phyloP scores from a whole-genome alignment of 2,113 vertebrate species.

The Willisornis vidua region DNA sequence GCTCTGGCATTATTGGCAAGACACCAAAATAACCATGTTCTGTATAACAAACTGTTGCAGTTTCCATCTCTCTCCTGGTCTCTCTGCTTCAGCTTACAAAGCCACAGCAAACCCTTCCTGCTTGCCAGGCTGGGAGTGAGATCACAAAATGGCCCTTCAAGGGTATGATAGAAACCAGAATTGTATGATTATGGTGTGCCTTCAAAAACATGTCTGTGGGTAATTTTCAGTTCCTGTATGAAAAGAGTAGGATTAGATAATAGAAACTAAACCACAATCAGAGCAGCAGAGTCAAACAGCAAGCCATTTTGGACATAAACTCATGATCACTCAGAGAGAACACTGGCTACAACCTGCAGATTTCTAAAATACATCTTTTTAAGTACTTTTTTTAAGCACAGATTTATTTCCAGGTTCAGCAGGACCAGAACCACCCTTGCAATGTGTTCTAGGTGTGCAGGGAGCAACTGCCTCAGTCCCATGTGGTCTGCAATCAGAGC shows the following conservation, averaged over 20 bases:
- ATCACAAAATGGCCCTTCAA: neutral
- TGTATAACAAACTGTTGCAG: neutral
- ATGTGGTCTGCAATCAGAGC: accelerated
- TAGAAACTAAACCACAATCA: slow-evolving; percentile 17
- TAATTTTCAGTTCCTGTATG: neutral
- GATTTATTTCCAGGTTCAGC: neutral
- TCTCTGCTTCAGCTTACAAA: neutral
- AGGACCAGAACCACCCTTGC: neutral
- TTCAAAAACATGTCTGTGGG: neutral
- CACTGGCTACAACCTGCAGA: neutral
- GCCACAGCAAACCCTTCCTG: neutral
- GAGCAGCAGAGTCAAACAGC: neutral
- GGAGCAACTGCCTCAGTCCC: accelerated
- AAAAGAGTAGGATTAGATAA: neutral
- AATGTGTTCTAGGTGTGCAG: neutral
- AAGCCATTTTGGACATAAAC: neutral
- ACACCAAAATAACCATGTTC: neutral
- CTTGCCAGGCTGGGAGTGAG: neutral
- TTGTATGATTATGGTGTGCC: neutral
- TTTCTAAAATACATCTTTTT: neutral
- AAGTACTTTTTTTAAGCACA: neutral
- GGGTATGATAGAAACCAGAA: slow-evolving; percentile 18
- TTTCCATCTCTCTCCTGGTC: neutral
- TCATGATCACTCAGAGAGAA: neutral
- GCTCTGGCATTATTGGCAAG: neutral